Conservation (phyloP, 2,888 invertebrate species). For the Apeira syringaria region DNA sequence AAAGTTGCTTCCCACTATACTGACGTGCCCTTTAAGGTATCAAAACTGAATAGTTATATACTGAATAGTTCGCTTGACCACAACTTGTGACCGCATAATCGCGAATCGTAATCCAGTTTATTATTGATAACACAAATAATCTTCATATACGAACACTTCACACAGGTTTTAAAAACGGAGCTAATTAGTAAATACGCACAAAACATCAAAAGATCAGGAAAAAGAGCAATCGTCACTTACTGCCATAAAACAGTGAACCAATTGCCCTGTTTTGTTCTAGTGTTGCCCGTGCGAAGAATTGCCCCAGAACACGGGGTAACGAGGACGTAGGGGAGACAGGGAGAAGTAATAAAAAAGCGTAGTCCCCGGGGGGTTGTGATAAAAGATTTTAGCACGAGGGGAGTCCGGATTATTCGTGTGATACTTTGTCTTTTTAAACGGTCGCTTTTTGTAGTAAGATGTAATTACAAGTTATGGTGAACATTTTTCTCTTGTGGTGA, state of each 20-base stretch:
- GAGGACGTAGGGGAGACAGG: constrained; percentile 17
- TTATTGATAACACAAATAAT: no score
- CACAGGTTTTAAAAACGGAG: no score
- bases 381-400: constrained; percentile 73
- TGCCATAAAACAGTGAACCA: constrained; percentile 72
- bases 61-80: no score
- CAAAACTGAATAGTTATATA: no score
- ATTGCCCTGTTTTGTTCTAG: constrained; percentile 49
- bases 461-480: constrained; percentile 23
- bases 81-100: no score
- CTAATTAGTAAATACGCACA: no score
- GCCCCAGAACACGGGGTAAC: constrained; percentile 34
- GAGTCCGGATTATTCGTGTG: constrained; percentile 58
- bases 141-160: no score
- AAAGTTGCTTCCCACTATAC: no score
- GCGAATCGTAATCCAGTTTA: no score
- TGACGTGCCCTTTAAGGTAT: no score
- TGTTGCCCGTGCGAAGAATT: constrained; percentile 36
- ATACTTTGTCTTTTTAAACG: constrained; percentile 77
- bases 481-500: constrained; percentile 14
- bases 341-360: constrained; percentile 61
- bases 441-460: constrained; percentile 45
- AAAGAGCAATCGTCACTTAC: constrained; percentile 41
- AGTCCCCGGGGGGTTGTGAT: constrained; percentile 64
- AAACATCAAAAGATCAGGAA: constrained; percentile 27